Base-by-base conservation (phyloP, 2,888 invertebrate genomes). In the Xylophagus ater region DNA sequence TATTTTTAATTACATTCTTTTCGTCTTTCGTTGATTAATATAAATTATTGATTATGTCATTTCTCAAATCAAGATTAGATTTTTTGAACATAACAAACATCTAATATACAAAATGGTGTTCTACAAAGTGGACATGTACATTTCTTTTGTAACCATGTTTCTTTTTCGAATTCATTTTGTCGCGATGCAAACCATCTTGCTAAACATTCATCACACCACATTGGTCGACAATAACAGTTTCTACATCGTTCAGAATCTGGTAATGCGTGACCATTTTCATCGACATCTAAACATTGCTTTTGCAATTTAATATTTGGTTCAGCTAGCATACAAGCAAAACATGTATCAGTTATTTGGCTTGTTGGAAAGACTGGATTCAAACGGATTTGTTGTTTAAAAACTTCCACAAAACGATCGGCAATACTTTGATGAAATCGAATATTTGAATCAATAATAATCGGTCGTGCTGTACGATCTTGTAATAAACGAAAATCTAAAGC, bases 41-140 rank as follows among this genome's bases (percentile, higher is more conserved):
- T n/a, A n/a, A n/a, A n/a, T n/a, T n/a, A n/a, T n/a, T n/a, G n/a
- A n/a, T n/a, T n/a, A n/a, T n/a, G n/a, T n/a, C n/a, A n/a, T n/a
- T n/a, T n/a, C 21, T 31, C 17, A 18, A 31, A 19, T 40, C 26
- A 40, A 12, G 37, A 31, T 13, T 34, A 33, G 19, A 33, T 41
- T 43, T 41, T 47, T 42, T 54, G 52, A 28, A 63, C 54, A 37
- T 54, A 72, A 51, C 78, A 76, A 15, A 92, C 84, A 68, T 92
- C 92, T 14, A 85, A 70, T 49, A 92, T 64, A 59, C 92, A 92
- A 70, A 90, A 90, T 34, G 67, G 69, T 21, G 85, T 78, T 50
- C 90, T 72, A 57, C 92, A 92, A 54, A 88, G 81, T 6, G 92
- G 92, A 62, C 92, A 92, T 1, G 86, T 77, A 59, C 87, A 84